A percentile compares a stretch with the other conserved stretches of the same genome.
Evolutionary conservation across 1,140 invertebrate genomes (phyloP).

Genomic region (Drosophila bifasciata): DNA sequence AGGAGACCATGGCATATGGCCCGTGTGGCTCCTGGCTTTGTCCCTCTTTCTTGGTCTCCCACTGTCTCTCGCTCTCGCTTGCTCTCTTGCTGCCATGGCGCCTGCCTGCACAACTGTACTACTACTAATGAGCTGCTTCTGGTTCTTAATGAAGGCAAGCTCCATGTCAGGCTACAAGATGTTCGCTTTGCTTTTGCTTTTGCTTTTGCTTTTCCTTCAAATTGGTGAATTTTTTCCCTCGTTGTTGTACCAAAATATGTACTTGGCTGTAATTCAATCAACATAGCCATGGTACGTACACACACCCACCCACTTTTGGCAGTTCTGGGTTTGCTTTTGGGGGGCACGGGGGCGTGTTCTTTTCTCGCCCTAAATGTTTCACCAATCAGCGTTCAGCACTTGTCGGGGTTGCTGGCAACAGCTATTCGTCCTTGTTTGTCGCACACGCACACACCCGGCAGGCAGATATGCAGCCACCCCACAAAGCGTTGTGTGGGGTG

Average conservation of each 20-base stretch:
- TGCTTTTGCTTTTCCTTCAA: neutral
- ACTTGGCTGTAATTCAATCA: conserved; percentile 75
- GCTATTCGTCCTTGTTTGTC: conserved; percentile 46
- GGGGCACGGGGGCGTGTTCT: conserved; percentile 25
- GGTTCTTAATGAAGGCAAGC: conserved; percentile 16
- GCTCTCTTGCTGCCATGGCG: conserved; percentile 2
- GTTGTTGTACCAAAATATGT: conserved; percentile 43
- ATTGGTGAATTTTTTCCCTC: conserved; percentile 23
- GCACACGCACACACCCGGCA: neutral
- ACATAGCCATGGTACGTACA: conserved; percentile 65
- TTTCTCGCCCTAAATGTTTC: neutral
- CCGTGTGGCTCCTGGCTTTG: neutral
- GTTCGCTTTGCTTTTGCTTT: neutral
- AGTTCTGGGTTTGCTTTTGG: too few species aligned
- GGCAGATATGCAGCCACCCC: conserved; percentile 10
- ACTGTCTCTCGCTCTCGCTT: neutral
- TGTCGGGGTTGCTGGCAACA: conserved; percentile 23
- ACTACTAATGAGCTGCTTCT: conserved; percentile 30
- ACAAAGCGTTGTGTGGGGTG: neutral
- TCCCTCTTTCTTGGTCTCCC: neutral
- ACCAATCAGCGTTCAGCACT: conserved; percentile 41
- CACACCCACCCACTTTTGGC: conserved; percentile 22
- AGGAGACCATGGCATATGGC: conserved; percentile 17
- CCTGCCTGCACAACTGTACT: conserved; percentile 62
- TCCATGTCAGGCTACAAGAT: neutral